A percentile compares a stretch with the other conserved stretches of the same genome.
Conservation (phyloP, 2,797 vertebrate genomes). For the Cichlasoma orientale region DNA sequence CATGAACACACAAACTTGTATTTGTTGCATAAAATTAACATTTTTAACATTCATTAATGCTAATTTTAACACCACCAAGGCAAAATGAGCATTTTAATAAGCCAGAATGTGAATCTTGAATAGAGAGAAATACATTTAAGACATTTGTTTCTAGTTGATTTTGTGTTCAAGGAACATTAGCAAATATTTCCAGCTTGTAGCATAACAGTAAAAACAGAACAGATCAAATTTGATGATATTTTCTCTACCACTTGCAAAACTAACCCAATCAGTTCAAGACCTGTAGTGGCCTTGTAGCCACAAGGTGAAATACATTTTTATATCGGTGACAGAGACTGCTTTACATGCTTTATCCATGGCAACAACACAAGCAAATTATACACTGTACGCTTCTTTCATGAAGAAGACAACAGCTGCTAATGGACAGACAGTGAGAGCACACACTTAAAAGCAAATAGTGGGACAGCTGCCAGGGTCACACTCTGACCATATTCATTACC, state of each 20-base stretch:
- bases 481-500: constrained; percentile 71
- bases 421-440: constrained; percentile 35
- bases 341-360: constrained; percentile 11
- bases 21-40: background rate
- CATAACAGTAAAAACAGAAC: too few species aligned
- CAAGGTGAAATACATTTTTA: background rate
- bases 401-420: constrained; percentile 32
- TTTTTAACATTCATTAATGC: background rate
- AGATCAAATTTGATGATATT: too few species aligned
- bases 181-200: background rate
- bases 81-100: background rate
- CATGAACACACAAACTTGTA: background rate
- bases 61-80: background rate
- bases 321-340: background rate
- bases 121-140: background rate
- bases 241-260: background rate
- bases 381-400: constrained; percentile 2
- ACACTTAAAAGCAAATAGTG: constrained; percentile 61
- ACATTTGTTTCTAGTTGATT: background rate
- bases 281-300: background rate
- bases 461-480: constrained; percentile 67
- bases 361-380: constrained; percentile 4
- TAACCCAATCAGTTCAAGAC: background rate
- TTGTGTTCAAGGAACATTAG: background rate
- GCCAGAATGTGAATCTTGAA: background rate